Percentiles rank a stretch among this genome's conserved stretches.
These are phyloP conservation scores for Bombus confusus DNA, from an alignment of 1,140 invertebrate species.

Conservation along the genomic window DNA sequence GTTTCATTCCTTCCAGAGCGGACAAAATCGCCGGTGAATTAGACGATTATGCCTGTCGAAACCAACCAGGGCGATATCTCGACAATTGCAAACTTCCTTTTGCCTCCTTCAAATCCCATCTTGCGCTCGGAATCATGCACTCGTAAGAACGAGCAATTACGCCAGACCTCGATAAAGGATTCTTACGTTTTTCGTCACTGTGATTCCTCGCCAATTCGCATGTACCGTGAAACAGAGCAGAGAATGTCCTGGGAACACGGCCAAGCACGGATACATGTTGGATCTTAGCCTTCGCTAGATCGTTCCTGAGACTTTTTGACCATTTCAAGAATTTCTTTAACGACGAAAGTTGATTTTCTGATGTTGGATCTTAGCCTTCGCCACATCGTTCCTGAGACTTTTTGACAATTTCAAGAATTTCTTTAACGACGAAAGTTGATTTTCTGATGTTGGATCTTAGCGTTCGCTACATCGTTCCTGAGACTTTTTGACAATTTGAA, in stretches of 20 bases:
- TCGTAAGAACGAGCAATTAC: slow-evolving; percentile 11
- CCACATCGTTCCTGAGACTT: not conserved
- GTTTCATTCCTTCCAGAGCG: not conserved
- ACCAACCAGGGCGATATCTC: not conserved
- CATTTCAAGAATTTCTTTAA: no score
- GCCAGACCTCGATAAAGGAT: not conserved
- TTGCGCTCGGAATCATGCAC: not conserved
- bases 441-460: no score
- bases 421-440: no score
- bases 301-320: not conserved
- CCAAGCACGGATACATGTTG: no score
- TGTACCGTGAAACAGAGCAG: not conserved
- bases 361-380: no score
- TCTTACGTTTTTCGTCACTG: slow-evolving; percentile 40
- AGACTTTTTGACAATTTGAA: not conserved
- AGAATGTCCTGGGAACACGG: not conserved
- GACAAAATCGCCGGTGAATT: slow-evolving; percentile 18
- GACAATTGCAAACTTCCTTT: not conserved
- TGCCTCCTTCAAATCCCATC: not conserved
- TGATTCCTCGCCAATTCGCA: not conserved
- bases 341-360: no score
- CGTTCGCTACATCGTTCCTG: not conserved
- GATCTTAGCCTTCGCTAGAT: not conserved
- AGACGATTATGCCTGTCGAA: not conserved
- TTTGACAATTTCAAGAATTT: not conserved